These are phyloP conservation scores for Porites cylindrica DNA, from an alignment of 92 coral and sea anemone genomes.

Conservation along the genomic window DNA sequence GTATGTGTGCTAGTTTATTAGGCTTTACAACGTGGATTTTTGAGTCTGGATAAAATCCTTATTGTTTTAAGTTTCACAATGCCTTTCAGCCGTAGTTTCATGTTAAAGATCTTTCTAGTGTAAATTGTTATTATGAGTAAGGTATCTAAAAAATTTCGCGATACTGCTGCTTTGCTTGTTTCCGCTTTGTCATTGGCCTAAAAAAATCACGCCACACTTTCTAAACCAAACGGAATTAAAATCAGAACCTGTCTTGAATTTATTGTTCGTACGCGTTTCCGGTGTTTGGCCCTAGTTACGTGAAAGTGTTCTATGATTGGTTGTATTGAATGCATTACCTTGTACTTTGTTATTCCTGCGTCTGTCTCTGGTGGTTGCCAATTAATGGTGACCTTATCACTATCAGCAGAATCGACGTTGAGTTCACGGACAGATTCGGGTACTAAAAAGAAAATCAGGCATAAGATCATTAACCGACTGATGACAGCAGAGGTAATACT, in stretches of 20 bases:
- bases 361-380: conserved; percentile 85
- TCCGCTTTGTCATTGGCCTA: too few species aligned
- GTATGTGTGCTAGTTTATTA: not conserved
- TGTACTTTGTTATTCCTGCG: conserved; percentile 77
- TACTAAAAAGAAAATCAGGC: conserved; percentile 42
- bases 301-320: too few species aligned
- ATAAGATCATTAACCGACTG: not conserved
- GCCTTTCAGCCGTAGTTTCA: not conserved
- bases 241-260: too few species aligned
- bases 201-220: too few species aligned
- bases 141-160: too few species aligned
- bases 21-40: not conserved
- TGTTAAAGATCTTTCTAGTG: not conserved
- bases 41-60: not conserved
- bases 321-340: conserved; percentile 45
- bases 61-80: not conserved
- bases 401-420: conserved; percentile 38
- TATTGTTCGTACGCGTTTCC: too few species aligned
- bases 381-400: conserved; percentile 63
- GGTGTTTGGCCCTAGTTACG: not conserved
- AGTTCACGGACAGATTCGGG: conserved; percentile 78
- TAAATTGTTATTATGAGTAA: too few species aligned
- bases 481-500: not conserved
- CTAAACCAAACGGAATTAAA: too few species aligned
- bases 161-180: too few species aligned